These are phyloP conservation scores for Verasper variegatus DNA, from an alignment of 2,113 vertebrate genomes.

Conservation along the genomic window DNA sequence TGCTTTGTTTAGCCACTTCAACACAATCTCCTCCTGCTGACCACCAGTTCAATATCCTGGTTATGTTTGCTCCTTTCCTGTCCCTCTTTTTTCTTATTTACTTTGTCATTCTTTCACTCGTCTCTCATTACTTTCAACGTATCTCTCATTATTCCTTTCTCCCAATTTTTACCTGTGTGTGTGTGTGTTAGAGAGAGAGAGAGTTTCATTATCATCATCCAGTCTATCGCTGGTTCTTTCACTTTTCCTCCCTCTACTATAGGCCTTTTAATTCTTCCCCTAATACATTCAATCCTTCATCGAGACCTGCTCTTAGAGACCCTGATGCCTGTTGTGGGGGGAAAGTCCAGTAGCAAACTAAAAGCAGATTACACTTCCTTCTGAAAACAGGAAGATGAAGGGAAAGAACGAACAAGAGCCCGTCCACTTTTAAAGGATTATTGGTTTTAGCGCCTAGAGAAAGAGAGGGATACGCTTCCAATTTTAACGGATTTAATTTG, in stretches of 20 bases:
- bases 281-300: conserved; percentile 44
- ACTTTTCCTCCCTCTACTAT: conserved; percentile 15
- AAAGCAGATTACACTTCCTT: conserved; percentile 67
- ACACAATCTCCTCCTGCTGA: conserved; percentile 49
- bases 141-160: background rate
- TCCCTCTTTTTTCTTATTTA: conserved; percentile 17
- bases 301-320: conserved; percentile 11
- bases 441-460: conserved; percentile 52
- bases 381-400: conserved; percentile 57
- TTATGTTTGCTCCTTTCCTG: conserved; percentile 48
- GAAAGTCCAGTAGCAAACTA: conserved; percentile 42
- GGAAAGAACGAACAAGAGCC: conserved; percentile 41
- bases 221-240: background rate
- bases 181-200: background rate
- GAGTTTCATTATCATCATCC: conserved; percentile 1
- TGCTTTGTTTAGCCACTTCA: conserved; percentile 37
- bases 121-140: conserved; percentile 6
- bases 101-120: conserved; percentile 15
- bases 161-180: background rate
- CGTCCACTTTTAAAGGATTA: conserved; percentile 77
- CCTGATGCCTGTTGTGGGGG: conserved; percentile 14
- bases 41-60: conserved; percentile 76
- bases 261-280: conserved; percentile 18
- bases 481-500: conserved; percentile 70
- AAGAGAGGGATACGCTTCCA: conserved; percentile 56